Evolutionary conservation across 2,797 vertebrate species (phyloP).

Genomic region (Urosaurus nigricauda): DNA sequence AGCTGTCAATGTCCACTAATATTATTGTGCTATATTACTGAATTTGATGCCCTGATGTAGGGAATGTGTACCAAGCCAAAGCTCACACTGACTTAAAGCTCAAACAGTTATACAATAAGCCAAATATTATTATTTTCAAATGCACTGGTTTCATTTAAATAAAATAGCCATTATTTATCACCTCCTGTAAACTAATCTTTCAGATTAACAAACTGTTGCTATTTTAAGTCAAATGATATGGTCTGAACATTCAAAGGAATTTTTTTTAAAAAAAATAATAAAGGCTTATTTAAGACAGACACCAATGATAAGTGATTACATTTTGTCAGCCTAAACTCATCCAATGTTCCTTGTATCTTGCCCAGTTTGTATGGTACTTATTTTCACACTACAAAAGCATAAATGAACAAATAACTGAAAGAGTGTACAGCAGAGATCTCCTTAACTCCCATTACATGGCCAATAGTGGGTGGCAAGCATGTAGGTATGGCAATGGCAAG

Average conservation of each 20-base stretch:
- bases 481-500: too few species aligned
- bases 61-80: neutral
- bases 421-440: neutral
- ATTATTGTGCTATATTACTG: neutral
- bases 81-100: neutral
- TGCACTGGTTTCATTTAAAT: constrained; percentile 13
- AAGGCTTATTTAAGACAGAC: neutral
- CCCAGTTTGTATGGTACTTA: neutral
- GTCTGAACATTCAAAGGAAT: neutral
- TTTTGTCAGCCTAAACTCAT: neutral
- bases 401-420: too few species aligned
- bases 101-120: constrained; percentile 28
- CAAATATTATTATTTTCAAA: constrained; percentile 32
- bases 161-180: neutral
- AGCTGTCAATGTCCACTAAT: too few species aligned
- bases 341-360: neutral
- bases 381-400: neutral
- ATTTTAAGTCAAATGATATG: neutral
- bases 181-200: neutral
- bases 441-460: neutral
- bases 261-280: neutral
- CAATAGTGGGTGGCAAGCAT: too few species aligned
- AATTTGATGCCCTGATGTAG: neutral
- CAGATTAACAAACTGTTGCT: neutral
- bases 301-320: neutral